A percentile compares a stretch with the other conserved stretches of the same genome.
phyloP scores from a whole-genome alignment of 2,113 vertebrate species.

The Megaceryle maxima region DNA sequence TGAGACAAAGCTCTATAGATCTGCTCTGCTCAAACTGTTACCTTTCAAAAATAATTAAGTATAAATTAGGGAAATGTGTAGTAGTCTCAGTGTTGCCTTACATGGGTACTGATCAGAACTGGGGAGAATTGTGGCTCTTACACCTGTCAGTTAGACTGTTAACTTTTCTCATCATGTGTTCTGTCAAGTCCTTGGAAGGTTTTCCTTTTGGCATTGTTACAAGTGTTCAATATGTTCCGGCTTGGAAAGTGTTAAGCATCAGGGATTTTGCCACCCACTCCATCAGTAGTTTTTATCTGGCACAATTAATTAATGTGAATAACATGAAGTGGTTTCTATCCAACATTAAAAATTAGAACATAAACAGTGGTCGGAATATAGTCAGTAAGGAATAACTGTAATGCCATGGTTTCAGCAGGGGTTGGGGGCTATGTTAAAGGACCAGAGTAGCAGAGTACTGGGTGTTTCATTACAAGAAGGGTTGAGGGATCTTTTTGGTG shows the following conservation, averaged over 20 bases:
- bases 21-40: background rate
- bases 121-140: background rate
- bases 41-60: background rate
- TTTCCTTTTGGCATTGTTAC: background rate
- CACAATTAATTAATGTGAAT: background rate
- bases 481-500: too few species aligned
- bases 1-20: background rate
- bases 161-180: background rate
- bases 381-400: accelerated
- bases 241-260: background rate
- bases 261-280: background rate
- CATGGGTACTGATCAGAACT: background rate
- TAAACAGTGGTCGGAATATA: too few species aligned
- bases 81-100: background rate
- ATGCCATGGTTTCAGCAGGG: background rate
- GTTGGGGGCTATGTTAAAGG: background rate
- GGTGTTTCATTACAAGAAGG: background rate
- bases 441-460: background rate
- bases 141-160: background rate
- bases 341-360: background rate
- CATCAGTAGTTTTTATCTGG: background rate
- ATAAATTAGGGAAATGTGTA: background rate
- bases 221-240: background rate
- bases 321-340: background rate
- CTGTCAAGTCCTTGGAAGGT: background rate